Conservation (phyloP, 2,888 invertebrate species). For the Cosmia trapezina region DNA sequence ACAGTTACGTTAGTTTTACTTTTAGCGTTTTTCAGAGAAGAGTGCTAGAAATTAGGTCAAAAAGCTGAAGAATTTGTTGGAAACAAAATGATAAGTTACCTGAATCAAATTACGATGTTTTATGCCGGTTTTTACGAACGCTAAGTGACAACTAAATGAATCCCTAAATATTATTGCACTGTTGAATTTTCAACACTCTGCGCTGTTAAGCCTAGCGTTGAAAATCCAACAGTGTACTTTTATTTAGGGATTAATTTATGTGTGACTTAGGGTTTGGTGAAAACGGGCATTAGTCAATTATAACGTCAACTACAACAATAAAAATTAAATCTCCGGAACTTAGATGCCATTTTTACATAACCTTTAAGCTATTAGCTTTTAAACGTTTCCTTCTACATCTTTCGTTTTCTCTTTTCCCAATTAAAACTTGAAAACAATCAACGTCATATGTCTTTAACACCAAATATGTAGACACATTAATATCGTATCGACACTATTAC, state of each 20-base stretch:
- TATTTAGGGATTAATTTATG: too few relatives aligned
- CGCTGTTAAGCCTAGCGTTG: too few relatives aligned
- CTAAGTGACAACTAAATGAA: too few relatives aligned
- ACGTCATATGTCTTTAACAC: conserved; percentile 24
- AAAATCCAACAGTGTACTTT: too few relatives aligned
- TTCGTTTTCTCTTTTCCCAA: conserved; percentile 31
- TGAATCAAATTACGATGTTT: neutral
- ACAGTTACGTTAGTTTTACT: too few relatives aligned
- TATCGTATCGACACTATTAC: conserved; percentile 35
- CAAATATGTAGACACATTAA: conserved; percentile 45
- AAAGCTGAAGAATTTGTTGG: neutral
- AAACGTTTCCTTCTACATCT: neutral
- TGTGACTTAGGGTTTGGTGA: too few relatives aligned
- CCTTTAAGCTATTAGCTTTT: neutral
- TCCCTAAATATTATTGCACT: too few relatives aligned
- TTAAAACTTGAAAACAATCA: conserved; percentile 34
- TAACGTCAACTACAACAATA: neutral
- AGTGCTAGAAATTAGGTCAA: neutral
- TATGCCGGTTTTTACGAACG: too few relatives aligned
- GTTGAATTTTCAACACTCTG: too few relatives aligned
- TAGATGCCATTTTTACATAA: neutral
- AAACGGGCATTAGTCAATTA: neutral
- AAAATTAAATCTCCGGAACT: conserved; percentile 8
- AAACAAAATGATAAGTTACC: neutral
- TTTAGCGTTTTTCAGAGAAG: neutral